Evolutionary conservation across 2,888 invertebrate species (phyloP).

Genomic region (Pogonocherus hispidulus): DNA sequence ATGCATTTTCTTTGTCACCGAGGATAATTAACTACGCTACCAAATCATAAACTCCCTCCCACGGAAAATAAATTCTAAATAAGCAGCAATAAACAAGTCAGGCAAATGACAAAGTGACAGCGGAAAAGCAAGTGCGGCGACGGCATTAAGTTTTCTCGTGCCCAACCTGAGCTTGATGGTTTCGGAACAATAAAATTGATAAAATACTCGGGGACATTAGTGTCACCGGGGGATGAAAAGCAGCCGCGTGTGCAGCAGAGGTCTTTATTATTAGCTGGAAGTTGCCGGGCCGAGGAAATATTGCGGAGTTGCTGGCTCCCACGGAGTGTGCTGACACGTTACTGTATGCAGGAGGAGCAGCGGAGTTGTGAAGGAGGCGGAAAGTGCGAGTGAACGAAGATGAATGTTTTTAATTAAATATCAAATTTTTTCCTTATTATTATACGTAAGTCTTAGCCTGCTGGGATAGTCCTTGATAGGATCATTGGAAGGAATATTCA

Average conservation of each 20-base stretch:
- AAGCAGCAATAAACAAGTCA: constrained; percentile 44
- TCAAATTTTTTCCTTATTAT: too few relatives aligned
- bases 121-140: constrained; percentile 38
- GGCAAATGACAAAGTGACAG: constrained; percentile 46
- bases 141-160: constrained; percentile 41
- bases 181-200: constrained; percentile 67
- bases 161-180: constrained; percentile 59
- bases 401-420: too few relatives aligned
- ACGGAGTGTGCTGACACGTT: constrained; percentile 22
- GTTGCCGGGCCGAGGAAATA: constrained; percentile 58
- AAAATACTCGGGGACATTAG: constrained; percentile 67
- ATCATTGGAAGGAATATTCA: too few relatives aligned
- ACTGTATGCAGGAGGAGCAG: not conserved
- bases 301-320: constrained; percentile 52
- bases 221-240: constrained; percentile 65
- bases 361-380: too few relatives aligned
- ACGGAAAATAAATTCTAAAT: constrained; percentile 43
- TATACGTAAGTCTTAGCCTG: too few relatives aligned
- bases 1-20: not conserved
- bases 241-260: constrained; percentile 57
- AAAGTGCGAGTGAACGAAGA: too few relatives aligned
- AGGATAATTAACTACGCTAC: constrained; percentile 19
- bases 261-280: constrained; percentile 63
- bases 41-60: constrained; percentile 3
- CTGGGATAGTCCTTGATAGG: too few relatives aligned